Conservation (phyloP, 2,113 vertebrate species). For the Drymodes brunneopygia region DNA sequence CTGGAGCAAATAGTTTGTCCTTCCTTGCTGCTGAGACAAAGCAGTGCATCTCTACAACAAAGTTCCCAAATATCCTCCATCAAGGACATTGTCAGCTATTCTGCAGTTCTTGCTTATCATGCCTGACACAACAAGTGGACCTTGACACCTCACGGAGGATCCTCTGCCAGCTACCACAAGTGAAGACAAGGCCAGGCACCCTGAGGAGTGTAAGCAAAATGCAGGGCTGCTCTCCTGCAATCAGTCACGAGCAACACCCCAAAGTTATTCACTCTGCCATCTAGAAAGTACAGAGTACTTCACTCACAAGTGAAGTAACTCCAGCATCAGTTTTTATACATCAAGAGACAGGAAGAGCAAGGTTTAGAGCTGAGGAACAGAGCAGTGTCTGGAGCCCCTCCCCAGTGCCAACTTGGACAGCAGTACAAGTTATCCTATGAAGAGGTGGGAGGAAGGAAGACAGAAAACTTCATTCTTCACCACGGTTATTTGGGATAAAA, state of each 20-base stretch:
- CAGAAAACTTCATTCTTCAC: neutral
- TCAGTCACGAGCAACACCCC: neutral
- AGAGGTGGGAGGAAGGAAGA: neutral
- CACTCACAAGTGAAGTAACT: neutral
- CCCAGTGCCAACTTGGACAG: neutral
- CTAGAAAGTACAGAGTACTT: neutral
- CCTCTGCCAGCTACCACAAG: neutral
- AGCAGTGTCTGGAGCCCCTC: neutral
- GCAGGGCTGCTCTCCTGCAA: neutral
- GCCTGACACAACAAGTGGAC: neutral
- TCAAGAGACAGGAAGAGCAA: neutral
- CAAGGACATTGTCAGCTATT: neutral
- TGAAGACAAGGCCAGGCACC: neutral
- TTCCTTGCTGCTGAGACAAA: neutral
- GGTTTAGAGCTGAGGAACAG: neutral
- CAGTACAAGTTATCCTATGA: neutral
- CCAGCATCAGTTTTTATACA: neutral
- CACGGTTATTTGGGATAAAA: neutral
- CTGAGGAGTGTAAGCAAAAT: neutral
- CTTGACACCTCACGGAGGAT: neutral
- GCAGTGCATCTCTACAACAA: neutral
- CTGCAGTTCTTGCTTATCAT: neutral
- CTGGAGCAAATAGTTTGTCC: neutral
- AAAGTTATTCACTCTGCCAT: rapidly evolving
- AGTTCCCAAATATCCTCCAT: neutral